These are phyloP conservation scores for Rhinopomastus cyanomelas DNA, from an alignment of 2,113 vertebrate species.

Conservation along the genomic window DNA sequence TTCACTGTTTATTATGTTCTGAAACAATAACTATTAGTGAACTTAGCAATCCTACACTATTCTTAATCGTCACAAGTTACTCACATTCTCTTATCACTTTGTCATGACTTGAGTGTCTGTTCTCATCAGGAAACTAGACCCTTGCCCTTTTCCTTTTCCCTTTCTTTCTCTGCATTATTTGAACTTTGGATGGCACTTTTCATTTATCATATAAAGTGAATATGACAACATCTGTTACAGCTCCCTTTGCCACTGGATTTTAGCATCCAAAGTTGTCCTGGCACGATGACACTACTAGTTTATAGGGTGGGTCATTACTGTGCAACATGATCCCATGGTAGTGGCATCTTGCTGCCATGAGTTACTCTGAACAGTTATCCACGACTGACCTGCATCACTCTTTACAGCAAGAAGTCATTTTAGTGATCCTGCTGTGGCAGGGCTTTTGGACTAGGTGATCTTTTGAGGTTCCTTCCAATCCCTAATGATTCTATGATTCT, in stretches of 20 bases:
- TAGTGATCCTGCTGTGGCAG: no score
- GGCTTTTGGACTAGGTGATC: no score
- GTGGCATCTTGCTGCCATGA: not conserved
- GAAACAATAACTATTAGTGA: not conserved
- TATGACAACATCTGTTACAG: not conserved
- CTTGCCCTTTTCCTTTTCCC: no score
- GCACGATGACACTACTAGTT: not conserved
- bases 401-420: not conserved
- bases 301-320: not conserved
- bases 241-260: not conserved
- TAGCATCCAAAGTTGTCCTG: not conserved
- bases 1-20: not conserved
- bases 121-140: not conserved
- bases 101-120: not conserved
- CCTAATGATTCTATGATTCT: no score
- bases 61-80: not conserved
- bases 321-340: not conserved
- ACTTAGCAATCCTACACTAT: not conserved
- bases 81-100: not conserved
- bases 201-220: not conserved
- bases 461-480: no score
- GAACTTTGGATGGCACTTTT: not conserved
- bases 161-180: not conserved
- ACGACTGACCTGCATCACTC: not conserved
- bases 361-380: not conserved